Evolutionary conservation across 2,113 vertebrate genomes (phyloP).

Genomic region (Gymnarchus niloticus): DNA sequence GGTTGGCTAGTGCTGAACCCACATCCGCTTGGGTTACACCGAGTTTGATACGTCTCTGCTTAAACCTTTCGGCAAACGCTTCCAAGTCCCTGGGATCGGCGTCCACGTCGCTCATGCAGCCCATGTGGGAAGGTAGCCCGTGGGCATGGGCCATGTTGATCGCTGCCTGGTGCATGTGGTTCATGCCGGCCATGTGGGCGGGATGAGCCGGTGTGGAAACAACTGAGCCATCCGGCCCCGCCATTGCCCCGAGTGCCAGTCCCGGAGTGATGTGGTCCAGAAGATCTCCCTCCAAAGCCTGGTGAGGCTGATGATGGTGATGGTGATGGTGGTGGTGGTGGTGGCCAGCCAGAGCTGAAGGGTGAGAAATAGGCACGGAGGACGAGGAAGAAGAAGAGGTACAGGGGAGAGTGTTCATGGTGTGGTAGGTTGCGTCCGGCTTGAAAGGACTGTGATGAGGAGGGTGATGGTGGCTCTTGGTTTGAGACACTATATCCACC

Average conservation of each 20-base stretch:
- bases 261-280: slow-evolving; percentile 95
- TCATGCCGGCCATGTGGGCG: slow-evolving; percentile 94
- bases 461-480: slow-evolving; percentile 91
- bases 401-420: slow-evolving; percentile 97
- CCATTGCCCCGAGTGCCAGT: slow-evolving; percentile 86
- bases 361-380: slow-evolving; percentile 93
- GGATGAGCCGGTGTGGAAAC: slow-evolving; percentile 88
- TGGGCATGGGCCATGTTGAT: slow-evolving; percentile 96
- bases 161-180: slow-evolving; percentile 97
- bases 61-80: slow-evolving; percentile 96
- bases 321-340: slow-evolving; percentile 91
- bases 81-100: slow-evolving; percentile 96
- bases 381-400: slow-evolving; percentile 86
- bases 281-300: slow-evolving; percentile 91
- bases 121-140: slow-evolving; percentile 89
- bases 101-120: slow-evolving; percentile 95
- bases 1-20: slow-evolving; percentile 89
- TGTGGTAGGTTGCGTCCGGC: slow-evolving; percentile 98
- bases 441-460: slow-evolving; percentile 98
- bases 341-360: slow-evolving; percentile 80
- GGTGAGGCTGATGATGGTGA: slow-evolving; percentile 92
- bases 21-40: slow-evolving; percentile 97
- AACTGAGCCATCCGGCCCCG: slow-evolving; percentile 88
- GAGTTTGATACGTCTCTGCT: slow-evolving; percentile 96
- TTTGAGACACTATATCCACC: slow-evolving; percentile 97